These are phyloP conservation scores for Sebastes fasciatus DNA, from an alignment of 2,113 vertebrate species.

Conservation along the genomic window DNA sequence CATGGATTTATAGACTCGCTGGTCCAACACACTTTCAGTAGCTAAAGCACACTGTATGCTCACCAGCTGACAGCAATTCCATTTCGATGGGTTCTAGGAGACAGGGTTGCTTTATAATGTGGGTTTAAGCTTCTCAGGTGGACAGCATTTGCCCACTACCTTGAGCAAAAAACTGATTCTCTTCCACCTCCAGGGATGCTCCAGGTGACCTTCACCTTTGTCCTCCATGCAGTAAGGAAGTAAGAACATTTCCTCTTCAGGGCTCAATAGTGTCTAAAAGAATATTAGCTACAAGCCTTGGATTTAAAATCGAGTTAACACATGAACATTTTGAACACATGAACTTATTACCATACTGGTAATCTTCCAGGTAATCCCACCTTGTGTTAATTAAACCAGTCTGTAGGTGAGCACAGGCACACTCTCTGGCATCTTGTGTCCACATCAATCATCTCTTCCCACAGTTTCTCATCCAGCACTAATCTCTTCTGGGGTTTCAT, in stretches of 20 bases:
- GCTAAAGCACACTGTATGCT: not conserved
- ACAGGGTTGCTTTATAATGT: not conserved
- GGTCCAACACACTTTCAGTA: not conserved
- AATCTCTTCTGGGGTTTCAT: slow-evolving; percentile 50
- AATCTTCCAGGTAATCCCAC: slow-evolving; percentile 7
- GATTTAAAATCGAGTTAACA: not conserved
- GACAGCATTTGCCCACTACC: not conserved
- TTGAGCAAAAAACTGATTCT: not conserved
- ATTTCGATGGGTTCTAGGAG: not conserved
- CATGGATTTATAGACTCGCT: not conserved
- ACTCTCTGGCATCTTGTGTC: slow-evolving; percentile 20
- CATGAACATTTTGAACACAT: not conserved
- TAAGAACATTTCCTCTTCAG: not conserved
- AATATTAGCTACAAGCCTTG: too few species aligned
- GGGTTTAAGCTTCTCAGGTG: not conserved
- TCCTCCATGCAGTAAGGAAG: not conserved
- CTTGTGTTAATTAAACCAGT: slow-evolving; percentile 8
- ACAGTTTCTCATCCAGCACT: slow-evolving; percentile 55
- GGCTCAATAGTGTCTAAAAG: not conserved
- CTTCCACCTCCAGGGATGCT: not conserved
- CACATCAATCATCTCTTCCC: slow-evolving; percentile 29
- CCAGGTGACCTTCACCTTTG: not conserved
- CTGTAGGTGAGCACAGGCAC: not conserved
- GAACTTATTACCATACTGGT: not conserved
- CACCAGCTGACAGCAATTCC: too few species aligned